Evolutionary conservation across 2,888 invertebrate species (phyloP).

Genomic region (Homarus gammarus): DNA sequence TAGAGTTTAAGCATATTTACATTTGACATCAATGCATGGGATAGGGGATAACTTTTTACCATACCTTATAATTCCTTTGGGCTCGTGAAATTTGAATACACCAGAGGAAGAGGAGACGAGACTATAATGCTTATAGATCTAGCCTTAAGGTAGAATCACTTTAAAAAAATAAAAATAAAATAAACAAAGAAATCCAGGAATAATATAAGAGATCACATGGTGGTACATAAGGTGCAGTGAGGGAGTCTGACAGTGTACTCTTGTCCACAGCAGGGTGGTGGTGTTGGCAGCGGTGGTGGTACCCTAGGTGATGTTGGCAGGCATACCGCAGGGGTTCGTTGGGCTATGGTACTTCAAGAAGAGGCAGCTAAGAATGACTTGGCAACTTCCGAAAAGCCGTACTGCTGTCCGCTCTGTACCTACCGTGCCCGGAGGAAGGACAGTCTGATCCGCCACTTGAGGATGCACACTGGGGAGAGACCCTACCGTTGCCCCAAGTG

Average conservation of each 20-base stretch:
- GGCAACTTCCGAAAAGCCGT: slow-evolving; percentile 41
- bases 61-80: neutral
- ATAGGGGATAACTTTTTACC: neutral
- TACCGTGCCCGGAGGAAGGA: slow-evolving; percentile 66
- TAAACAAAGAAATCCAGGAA: slow-evolving; percentile 1
- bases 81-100: neutral
- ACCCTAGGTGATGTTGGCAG: slow-evolving; percentile 11
- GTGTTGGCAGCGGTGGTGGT: slow-evolving; percentile 50
- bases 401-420: slow-evolving; percentile 55
- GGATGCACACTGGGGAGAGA: slow-evolving; percentile 72
- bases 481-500: slow-evolving; percentile 61
- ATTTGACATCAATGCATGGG: neutral
- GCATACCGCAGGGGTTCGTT: slow-evolving; percentile 2
- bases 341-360: slow-evolving; percentile 15
- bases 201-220: slow-evolving; percentile 8
- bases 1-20: neutral
- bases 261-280: slow-evolving; percentile 62
- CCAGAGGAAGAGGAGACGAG: neutral
- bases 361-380: slow-evolving; percentile 10
- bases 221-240: slow-evolving; percentile 10
- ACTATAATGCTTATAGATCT: neutral
- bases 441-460: slow-evolving; percentile 62
- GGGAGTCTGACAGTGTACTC: slow-evolving; percentile 55
- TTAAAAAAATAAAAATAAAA: neutral
- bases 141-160: slow-evolving; percentile 4